A percentile compares a stretch with the other conserved stretches of the same genome.
Conservation (phyloP, 35 echinoderm and acorn worm genomes). For the Lytechinus pictus region DNA sequence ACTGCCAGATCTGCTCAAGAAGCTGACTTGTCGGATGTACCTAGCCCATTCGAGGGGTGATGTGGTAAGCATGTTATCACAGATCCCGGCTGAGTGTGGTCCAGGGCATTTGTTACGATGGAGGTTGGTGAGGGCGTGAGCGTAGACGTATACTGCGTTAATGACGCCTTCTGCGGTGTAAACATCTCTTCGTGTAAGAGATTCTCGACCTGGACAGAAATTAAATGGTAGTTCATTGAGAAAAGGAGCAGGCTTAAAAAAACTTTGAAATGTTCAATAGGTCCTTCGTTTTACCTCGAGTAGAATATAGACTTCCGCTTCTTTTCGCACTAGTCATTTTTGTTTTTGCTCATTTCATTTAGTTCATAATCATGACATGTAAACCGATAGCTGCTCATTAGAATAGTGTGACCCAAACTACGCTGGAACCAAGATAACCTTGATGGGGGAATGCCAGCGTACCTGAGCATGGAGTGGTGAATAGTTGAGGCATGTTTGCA, state of each 20-base stretch:
- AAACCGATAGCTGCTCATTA: no score
- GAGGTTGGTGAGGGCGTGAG: conserved; percentile 32
- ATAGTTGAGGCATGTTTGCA: neutral
- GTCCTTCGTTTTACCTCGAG: no score
- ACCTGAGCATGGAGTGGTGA: conserved; percentile 22
- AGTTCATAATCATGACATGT: no score
- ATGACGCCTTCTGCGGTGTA: conserved; percentile 26
- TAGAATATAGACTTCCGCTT: no score
- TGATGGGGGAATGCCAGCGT: no score
- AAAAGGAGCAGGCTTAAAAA: neutral
- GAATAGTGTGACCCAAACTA: no score
- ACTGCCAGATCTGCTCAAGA: conserved; percentile 30
- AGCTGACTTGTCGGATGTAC: conserved; percentile 28
- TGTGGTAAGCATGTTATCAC: conserved; percentile 1
- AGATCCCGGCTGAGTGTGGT: neutral
- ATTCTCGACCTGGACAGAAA: conserved; percentile 28
- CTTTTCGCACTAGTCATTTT: no score
- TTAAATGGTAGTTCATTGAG: neutral
- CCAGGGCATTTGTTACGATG: conserved; percentile 25
- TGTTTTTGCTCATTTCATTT: no score
- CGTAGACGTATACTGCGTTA: conserved; percentile 50
- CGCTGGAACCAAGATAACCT: no score
- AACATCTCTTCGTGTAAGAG: conserved; percentile 19
- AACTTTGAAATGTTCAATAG: neutral
- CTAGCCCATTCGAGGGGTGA: conserved; percentile 1